Evolutionary conservation across 2,797 vertebrate genomes (phyloP).

Genomic region (Protonibea diacanthus): DNA sequence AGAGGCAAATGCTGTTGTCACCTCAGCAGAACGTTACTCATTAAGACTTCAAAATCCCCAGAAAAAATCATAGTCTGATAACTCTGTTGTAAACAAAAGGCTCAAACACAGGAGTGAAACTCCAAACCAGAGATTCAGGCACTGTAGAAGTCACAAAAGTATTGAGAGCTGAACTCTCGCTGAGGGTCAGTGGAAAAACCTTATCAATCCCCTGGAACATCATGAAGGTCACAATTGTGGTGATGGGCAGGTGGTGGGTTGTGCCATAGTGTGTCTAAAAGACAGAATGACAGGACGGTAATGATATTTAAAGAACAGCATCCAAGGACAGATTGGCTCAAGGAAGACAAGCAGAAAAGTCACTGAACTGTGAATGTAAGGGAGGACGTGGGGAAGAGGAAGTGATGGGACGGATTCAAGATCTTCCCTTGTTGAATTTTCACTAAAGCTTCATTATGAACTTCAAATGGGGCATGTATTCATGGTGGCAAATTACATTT

Average conservation of each 20-base stretch:
- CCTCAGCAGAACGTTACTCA: background rate
- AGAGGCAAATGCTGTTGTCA: background rate
- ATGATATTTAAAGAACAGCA: too few species aligned
- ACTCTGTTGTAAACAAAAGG: background rate
- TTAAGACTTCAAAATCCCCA: background rate
- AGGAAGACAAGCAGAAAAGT: background rate
- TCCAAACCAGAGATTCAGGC: background rate
- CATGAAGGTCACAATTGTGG: background rate
- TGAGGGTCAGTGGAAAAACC: background rate
- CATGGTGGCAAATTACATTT: slow-evolving; percentile 4
- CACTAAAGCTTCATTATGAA: slow-evolving; percentile 6
- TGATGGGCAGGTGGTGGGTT: background rate
- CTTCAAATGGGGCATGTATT: background rate
- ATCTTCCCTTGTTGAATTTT: slow-evolving; percentile 2
- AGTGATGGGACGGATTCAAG: background rate
- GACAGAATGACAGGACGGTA: background rate
- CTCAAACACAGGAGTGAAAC: background rate
- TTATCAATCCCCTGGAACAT: background rate
- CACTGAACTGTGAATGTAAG: background rate
- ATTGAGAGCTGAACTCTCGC: background rate
- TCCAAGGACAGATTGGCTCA: background rate
- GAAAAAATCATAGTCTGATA: background rate
- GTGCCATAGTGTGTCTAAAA: background rate
- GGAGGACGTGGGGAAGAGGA: background rate
- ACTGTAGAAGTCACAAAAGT: background rate